Evolutionary conservation across 2,113 vertebrate species (phyloP).

Genomic region (Columba janthina): DNA sequence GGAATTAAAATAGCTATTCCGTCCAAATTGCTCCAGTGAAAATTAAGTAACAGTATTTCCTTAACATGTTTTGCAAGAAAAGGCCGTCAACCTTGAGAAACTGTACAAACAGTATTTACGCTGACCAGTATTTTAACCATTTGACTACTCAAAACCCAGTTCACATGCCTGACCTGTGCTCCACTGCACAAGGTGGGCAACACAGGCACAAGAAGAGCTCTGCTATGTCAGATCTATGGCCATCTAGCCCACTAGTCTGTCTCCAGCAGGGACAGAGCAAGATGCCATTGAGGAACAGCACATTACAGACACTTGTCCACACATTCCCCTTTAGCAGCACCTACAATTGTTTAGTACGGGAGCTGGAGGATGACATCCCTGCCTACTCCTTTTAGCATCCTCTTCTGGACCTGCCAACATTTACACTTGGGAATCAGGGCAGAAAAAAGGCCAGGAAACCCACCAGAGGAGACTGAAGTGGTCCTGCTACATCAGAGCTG

Average conservation of each 20-base stretch:
- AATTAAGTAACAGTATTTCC: not conserved
- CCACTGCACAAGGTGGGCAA: not conserved
- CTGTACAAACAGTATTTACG: not conserved
- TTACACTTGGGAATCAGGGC: not conserved
- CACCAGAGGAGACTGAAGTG: not conserved
- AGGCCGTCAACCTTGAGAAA: not conserved
- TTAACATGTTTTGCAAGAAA: not conserved
- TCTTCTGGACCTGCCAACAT: not conserved
- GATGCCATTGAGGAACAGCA: not conserved
- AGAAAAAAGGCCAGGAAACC: not conserved
- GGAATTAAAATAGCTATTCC: not conserved
- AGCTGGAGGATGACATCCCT: not conserved
- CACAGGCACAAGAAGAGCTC: not conserved
- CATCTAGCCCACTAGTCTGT: not conserved
- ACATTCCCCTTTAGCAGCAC: not conserved
- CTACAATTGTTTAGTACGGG: not conserved
- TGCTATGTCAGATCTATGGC: not conserved
- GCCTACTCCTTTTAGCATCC: not conserved
- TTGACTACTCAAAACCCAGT: not conserved
- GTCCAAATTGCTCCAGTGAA: not conserved
- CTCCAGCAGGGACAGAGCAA: not conserved
- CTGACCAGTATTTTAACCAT: not conserved
- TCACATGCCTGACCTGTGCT: not conserved
- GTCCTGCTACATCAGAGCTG: not conserved
- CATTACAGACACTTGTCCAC: not conserved